Base-by-base conservation (phyloP, 2,888 invertebrate genomes). In the Leptinotarsa rubiginosa region DNA sequence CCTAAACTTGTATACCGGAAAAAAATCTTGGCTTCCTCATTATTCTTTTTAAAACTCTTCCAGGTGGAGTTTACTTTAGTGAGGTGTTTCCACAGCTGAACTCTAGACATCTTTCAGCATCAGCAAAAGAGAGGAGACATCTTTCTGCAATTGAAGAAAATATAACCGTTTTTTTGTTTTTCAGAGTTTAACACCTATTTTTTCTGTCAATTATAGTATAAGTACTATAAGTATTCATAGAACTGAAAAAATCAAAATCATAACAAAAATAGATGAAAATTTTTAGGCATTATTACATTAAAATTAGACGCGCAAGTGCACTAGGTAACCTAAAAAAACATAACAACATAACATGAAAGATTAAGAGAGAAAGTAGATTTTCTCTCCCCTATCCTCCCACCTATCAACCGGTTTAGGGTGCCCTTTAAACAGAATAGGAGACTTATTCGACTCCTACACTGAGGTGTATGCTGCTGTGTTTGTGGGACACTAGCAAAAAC, bases 401-500 rank as follows among this genome's bases (percentile, higher is more conserved):
- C 56, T 54, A 59, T 54, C 76, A 73, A 76, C 75, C 72, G 76
- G 75, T 69, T 72, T 75, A 20, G 65, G 49, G 65, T 68, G 78
- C 77, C 76, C 77, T 77, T 78, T 74, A 52, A 49, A 41, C 22
- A 18, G 50, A 7, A 20, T 1, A 22, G 41, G 52, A 52, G 22
- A 70, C 52, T 65, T 82, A 84, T 85, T 84, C 83, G 83, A 84
- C 83, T 82, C 83, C 83, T 81, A 81, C 74, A 72, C 78, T 82
- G 83, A 83, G 82, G 83, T 85, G 85, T 83, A 85, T 85, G 85
- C 79, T 82, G 81, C 76, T 82, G 81, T 82, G 82, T 79, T 81
- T 76, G 78, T 78, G 73, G 73, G 72, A 75, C 69, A 74, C 69
- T 78, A 56, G 77, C 77, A 77, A 78, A 77, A 75, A 80, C 78